These are phyloP conservation scores for Erythrolamprus reginae DNA, from an alignment of 2,113 vertebrate genomes.

Conservation along the genomic window DNA sequence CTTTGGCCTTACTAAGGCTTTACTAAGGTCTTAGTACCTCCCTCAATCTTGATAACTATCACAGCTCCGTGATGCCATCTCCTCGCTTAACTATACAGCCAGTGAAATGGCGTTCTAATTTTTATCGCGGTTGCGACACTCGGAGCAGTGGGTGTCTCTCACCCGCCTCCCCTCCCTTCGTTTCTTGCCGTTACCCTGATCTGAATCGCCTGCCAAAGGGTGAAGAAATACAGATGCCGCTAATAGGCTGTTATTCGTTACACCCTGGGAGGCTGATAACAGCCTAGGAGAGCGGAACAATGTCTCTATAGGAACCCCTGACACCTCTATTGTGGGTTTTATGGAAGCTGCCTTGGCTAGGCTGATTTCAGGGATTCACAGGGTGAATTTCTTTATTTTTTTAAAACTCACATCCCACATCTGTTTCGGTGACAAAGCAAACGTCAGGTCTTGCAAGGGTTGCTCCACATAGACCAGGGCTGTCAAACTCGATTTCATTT, in stretches of 20 bases:
- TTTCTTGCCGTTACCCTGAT: neutral
- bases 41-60: no score
- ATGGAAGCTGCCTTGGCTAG: neutral
- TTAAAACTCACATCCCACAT: neutral
- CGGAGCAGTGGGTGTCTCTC: neutral
- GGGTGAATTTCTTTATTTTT: neutral
- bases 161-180: fast-evolving
- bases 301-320: neutral
- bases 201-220: neutral
- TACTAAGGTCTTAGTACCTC: no score
- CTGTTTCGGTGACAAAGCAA: neutral
- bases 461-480: neutral
- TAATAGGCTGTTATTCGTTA: neutral
- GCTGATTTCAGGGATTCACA: neutral
- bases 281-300: neutral
- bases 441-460: neutral
- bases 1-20: no score
- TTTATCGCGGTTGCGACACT: neutral
- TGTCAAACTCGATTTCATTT: no score
- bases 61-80: neutral
- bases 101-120: neutral
- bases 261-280: neutral
- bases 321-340: no score
- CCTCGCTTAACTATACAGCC: neutral
- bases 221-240: neutral